Evolutionary conservation across 37 sponge, comb jelly and placozoan genomes (phyloP), one percentile per base, ranked within the genome.

Genomic region (Geodia barretti): DNA sequence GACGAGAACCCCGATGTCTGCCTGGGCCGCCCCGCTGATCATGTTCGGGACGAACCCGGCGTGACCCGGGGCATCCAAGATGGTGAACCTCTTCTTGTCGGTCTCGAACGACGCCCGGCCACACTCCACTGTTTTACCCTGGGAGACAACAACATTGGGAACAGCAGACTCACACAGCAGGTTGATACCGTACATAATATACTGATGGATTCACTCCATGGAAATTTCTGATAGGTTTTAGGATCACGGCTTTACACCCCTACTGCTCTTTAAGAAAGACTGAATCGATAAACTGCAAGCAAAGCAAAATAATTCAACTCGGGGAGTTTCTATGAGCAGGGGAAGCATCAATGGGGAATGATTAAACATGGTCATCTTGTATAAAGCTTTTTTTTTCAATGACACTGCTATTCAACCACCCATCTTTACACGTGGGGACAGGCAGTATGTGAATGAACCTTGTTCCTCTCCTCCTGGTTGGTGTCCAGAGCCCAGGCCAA

Each of bases 61-160:
- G 80, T 98, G 99, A 0, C 99, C 99, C 25, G 99, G 99, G 38
- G 99, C 99, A 81, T 98, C 99, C 33, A 98, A 74, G 65, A 98
- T 94, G 30, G 95, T 92, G 75, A 96, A 98, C 19, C 94, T 85
- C 78, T 97, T 98, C 87, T 89, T 96, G 21, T 87, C 91, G 31
- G 99, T 98, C 34, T 98, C 97, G 85, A 98, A 98, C 62, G 72
- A 83, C 1, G 97, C 99, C 36, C 99, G 79, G 0, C 99, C 99
- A 20, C 94, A 92, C 70, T 98, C 99, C 43, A 98, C 99, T 42
- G 99, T 98, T 64, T 96, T 98, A 0, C 99, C 99, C 98, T 95
- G n/a, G n/a, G n/a, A n/a, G n/a, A n/a, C n/a, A n/a, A 67, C 1
- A 36, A 35, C 64, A 29, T 8, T 39, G 39, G 7, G 20, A 73